Conservation (phyloP, 2,888 invertebrate species). For the Aproaerema taeniolella region DNA sequence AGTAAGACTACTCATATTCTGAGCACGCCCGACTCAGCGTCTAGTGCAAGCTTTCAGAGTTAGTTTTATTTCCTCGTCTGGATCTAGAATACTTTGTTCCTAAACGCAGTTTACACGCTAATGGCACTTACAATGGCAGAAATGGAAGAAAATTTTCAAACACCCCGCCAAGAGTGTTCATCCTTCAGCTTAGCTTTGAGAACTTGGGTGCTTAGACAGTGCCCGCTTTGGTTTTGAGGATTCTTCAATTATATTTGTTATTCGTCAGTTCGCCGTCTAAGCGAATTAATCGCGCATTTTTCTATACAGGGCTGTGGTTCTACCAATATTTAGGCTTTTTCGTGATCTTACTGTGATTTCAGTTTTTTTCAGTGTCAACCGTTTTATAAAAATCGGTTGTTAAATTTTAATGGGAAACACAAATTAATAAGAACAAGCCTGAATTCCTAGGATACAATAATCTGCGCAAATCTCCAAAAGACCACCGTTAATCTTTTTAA, state of each 20-base stretch:
- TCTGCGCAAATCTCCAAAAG: conserved; percentile 19
- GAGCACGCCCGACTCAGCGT: too few species aligned
- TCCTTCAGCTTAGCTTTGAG: conserved; percentile 8
- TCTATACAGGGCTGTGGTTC: too few species aligned
- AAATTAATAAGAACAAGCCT: not conserved
- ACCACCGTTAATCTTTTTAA: conserved; percentile 45
- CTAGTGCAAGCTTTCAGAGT: too few species aligned
- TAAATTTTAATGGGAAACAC: too few species aligned
- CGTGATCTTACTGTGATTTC: too few species aligned
- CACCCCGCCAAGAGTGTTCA: conserved; percentile 7
- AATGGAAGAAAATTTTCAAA: conserved; percentile 8
- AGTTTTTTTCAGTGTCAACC: too few species aligned
- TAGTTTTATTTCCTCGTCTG: conserved; percentile 8
- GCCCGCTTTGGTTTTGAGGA: conserved; percentile 18
- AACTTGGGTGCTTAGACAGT: conserved; percentile 14
- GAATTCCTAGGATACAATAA: conserved; percentile 16
- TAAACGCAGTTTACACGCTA: conserved; percentile 9
- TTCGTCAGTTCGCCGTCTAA: conserved; percentile 7
- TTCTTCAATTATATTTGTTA: conserved; percentile 17
- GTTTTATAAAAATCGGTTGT: too few species aligned
- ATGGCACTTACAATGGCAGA: conserved; percentile 6
- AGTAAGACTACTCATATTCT: too few species aligned
- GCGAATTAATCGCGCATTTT: too few species aligned
- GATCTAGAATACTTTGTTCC: conserved; percentile 5
- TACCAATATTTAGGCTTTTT: too few species aligned